Base-by-base conservation (phyloP, 2,888 invertebrate genomes). In the Caenorhabditis japonica region DNA sequence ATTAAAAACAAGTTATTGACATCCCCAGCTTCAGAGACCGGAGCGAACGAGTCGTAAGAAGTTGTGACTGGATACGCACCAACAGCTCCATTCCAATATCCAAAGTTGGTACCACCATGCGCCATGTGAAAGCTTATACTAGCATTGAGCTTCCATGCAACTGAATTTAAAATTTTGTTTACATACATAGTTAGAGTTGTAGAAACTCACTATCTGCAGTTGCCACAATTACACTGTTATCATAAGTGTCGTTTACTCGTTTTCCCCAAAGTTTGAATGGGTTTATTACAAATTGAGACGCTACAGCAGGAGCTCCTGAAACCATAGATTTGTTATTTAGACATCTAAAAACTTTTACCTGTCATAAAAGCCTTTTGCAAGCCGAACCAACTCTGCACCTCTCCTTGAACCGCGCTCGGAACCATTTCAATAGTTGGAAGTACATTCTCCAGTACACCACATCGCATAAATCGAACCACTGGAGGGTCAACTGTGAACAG, bases 401-500 rank as follows among this genome's bases (percentile, higher is more conserved):
- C 30, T 25, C 59, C 51, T 5, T n/a, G n/a, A 34, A 36, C 25
- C 4, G 43, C 23, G 3, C 36, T 59, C 5, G 72, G 73, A 3
- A 33, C 39, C 2, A 73, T 46, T 39, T 66, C 66, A 15, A 73
- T 55, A 7, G 73, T 73, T 8, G 73, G 23, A 0, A 61, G 36
- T 0, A 66, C 46, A 17, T 51, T 55, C 3, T 43, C 36, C 15
- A 60, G 19, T 1, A 30, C 19, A 44, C 66, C 66, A 34, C 73
- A 73, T 17, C 46, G 34, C 61, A 73, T 25, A 17, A 47, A 49
- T 21, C 51, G 43, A 7, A 46, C 21, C 12, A 47, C 60, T 10
- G 73, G 73, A 0, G 59, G 43, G 38, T 73, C 66, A 15, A 41
- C 60, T 17, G 83, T 94, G 87, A 93, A 94, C 2, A 95, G 89